Conservation (phyloP, 2,888 invertebrate genomes). For the Protonemura montana region DNA sequence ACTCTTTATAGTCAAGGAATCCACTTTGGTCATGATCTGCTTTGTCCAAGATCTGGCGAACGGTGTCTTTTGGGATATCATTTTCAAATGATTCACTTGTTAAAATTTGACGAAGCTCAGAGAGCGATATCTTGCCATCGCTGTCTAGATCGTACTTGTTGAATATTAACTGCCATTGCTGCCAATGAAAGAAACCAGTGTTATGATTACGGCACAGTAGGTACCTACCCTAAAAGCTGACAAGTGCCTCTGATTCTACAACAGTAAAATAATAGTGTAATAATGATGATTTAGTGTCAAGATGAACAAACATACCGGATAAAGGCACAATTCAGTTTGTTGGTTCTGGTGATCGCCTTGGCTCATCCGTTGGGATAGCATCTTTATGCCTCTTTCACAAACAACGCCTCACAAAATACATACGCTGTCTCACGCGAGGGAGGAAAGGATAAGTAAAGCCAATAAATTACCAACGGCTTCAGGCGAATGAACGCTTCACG, state of each 20-base stretch:
- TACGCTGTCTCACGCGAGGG: background rate
- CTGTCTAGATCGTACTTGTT: conserved; percentile 71
- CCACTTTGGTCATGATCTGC: conserved; percentile 44
- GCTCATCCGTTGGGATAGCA: background rate
- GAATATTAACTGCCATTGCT: conserved; percentile 52
- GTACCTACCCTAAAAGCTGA: too few relatives aligned
- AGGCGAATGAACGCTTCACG: background rate
- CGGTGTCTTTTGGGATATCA: conserved; percentile 61
- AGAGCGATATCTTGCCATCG: conserved; percentile 73
- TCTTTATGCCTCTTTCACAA: background rate
- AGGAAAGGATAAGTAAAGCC: background rate
- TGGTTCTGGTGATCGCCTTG: background rate
- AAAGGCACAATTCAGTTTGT: background rate
- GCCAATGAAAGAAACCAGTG: conserved; percentile 52
- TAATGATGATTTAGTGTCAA: too few relatives aligned
- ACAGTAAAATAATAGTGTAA: too few relatives aligned
- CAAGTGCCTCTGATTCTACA: too few relatives aligned
- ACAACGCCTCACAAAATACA: background rate
- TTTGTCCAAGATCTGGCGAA: conserved; percentile 37
- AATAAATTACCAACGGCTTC: background rate
- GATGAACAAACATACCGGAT: background rate
- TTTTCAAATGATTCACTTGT: conserved; percentile 61
- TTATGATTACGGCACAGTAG: background rate
- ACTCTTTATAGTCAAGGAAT: conserved; percentile 43
- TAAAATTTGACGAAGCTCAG: conserved; percentile 66